Evolutionary conservation across 2,797 vertebrate genomes (phyloP).

Genomic region (Odontamblyopus lacepedii): DNA sequence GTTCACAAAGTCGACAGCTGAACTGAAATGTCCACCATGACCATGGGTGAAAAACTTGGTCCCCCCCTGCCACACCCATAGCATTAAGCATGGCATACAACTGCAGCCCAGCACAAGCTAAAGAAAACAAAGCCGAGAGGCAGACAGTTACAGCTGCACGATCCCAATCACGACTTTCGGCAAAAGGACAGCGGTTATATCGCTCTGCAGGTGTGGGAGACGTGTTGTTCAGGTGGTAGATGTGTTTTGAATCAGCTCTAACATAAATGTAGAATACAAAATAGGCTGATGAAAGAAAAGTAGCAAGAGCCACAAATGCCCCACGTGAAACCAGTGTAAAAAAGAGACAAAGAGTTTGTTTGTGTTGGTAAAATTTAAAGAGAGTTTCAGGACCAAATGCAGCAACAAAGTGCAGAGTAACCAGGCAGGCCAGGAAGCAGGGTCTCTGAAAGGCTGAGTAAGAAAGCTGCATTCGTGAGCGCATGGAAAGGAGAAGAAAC

Average conservation of each 20-base stretch:
- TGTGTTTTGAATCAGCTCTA: constrained; percentile 81
- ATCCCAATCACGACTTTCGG: constrained; percentile 82
- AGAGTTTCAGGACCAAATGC: constrained; percentile 80
- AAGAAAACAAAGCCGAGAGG: constrained; percentile 80
- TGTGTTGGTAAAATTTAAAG: constrained; percentile 77
- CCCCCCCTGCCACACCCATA: constrained; percentile 81
- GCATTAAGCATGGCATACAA: constrained; percentile 85
- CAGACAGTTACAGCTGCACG: constrained; percentile 81
- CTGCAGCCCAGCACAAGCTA: constrained; percentile 86
- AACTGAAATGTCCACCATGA: constrained; percentile 92
- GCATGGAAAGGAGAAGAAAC: constrained; percentile 87
- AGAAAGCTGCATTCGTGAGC: constrained; percentile 80
- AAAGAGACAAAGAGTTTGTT: constrained; percentile 78
- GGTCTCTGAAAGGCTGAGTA: constrained; percentile 84
- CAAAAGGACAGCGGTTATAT: constrained; percentile 84
- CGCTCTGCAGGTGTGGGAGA: constrained; percentile 81
- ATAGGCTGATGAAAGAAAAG: constrained; percentile 81
- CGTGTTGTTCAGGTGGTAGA: constrained; percentile 83
- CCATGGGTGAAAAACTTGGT: constrained; percentile 83
- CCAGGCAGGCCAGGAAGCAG: constrained; percentile 79
- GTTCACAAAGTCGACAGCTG: constrained; percentile 86
- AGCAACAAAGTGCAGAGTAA: constrained; percentile 81
- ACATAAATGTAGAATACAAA: constrained; percentile 85
- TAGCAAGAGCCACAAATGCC: constrained; percentile 83
- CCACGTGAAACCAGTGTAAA: constrained; percentile 84